These are phyloP conservation scores for Ophthalmolycus amberensis DNA, from an alignment of 2,113 vertebrate genomes.

Conservation along the genomic window DNA sequence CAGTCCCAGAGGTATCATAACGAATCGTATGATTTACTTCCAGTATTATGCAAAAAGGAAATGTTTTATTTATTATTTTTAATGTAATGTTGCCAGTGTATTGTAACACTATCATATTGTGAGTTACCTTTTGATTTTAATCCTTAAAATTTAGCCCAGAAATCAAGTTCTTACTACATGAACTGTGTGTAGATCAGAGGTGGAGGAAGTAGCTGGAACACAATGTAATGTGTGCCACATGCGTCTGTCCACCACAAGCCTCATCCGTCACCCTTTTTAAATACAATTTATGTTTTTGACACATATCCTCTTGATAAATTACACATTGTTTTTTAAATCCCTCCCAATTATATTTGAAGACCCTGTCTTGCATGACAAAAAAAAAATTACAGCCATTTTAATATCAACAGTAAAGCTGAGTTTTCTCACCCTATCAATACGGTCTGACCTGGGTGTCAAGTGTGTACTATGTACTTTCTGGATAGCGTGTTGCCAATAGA, in stretches of 20 bases:
- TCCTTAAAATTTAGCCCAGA: background rate
- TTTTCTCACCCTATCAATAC: background rate
- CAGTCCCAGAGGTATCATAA: background rate
- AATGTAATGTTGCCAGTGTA: no score
- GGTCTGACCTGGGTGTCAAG: background rate
- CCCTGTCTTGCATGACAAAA: background rate
- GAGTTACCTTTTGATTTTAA: conserved; percentile 8
- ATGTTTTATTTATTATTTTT: background rate
- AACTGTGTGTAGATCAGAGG: conserved; percentile 8
- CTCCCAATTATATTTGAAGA: background rate
- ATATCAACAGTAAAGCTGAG: background rate
- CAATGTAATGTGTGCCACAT: background rate
- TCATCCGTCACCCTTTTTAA: background rate
- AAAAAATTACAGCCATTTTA: background rate
- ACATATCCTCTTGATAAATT: background rate
- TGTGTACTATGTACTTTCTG: background rate
- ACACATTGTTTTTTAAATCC: background rate
- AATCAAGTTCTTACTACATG: background rate
- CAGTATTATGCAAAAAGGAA: background rate
- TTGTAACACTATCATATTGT: background rate
- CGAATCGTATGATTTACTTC: background rate
- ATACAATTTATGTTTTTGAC: background rate
- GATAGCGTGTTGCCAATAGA: background rate
- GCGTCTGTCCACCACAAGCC: background rate
- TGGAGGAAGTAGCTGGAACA: conserved; percentile 7